phyloP scores from a whole-genome alignment of 2,888 invertebrate genomes.

The Chouioia cunea region DNA sequence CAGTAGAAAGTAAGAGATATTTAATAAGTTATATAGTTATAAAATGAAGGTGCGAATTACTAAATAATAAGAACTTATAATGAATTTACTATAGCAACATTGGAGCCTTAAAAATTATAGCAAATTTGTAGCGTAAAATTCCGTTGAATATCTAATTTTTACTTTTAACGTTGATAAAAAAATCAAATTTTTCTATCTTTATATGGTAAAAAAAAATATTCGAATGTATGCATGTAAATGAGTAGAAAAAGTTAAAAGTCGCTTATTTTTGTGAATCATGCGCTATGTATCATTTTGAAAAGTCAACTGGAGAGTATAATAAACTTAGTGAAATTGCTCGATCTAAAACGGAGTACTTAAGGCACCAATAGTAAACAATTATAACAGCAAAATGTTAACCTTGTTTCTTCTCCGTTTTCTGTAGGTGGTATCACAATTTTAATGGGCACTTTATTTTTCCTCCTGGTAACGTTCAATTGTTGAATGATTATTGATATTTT shows the following conservation, averaged over 20 bases:
- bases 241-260: constrained; percentile 7
- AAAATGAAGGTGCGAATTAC: constrained; percentile 45
- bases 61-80: constrained; percentile 43
- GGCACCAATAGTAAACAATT: constrained; percentile 55
- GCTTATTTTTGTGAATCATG: constrained; percentile 18
- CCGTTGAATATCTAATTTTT: constrained; percentile 7
- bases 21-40: neutral
- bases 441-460: constrained; percentile 67
- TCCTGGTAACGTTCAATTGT: constrained; percentile 62
- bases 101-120: constrained; percentile 31
- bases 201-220: neutral
- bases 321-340: neutral
- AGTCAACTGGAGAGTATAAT: constrained; percentile 16
- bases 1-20: neutral
- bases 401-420: constrained; percentile 63
- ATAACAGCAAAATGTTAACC: constrained; percentile 61
- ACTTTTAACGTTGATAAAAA: neutral
- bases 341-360: constrained; percentile 42
- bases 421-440: constrained; percentile 65
- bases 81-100: constrained; percentile 30
- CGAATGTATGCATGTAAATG: neutral
- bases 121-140: neutral
- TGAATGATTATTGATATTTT: neutral
- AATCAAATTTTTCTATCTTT: neutral
- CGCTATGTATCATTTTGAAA: constrained; percentile 16